phyloP scores from a whole-genome alignment of 2,888 invertebrate species.

The Philhelius pedissequus region DNA sequence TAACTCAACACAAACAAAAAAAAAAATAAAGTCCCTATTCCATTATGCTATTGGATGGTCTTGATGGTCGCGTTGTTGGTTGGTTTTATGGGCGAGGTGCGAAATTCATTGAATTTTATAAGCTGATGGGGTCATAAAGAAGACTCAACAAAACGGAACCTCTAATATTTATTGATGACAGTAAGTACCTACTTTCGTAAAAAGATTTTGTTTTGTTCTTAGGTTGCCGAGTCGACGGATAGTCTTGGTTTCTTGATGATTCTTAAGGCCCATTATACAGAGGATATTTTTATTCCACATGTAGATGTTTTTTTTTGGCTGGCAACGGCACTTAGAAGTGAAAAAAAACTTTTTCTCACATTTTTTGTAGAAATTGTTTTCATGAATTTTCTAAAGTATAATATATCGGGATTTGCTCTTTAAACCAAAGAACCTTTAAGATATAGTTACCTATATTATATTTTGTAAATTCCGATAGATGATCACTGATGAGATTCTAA shows the following conservation, averaged over 20 bases:
- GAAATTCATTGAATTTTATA: constrained; percentile 13
- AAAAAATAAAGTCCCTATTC: neutral
- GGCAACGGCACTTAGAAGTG: neutral
- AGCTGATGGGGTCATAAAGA: neutral
- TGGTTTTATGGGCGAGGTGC: constrained; percentile 8
- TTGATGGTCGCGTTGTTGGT: neutral
- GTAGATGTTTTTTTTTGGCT: neutral
- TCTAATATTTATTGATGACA: constrained; percentile 9
- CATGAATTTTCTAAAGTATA: no score
- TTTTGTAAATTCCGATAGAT: no score
- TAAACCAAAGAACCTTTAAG: no score
- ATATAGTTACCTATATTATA: no score
- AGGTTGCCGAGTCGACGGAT: neutral
- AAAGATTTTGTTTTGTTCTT: neutral
- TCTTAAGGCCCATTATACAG: neutral
- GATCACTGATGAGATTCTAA: no score
- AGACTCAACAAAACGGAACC: neutral
- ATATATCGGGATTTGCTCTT: no score
- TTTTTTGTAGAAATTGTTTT: no score
- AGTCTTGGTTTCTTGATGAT: neutral
- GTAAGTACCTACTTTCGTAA: neutral
- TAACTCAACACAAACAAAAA: neutral
- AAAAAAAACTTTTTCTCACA: no score
- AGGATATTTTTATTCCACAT: neutral
- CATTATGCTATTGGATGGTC: neutral